Evolutionary conservation across 2,113 vertebrate species (phyloP).

Genomic region (Ascaphus truei): DNA sequence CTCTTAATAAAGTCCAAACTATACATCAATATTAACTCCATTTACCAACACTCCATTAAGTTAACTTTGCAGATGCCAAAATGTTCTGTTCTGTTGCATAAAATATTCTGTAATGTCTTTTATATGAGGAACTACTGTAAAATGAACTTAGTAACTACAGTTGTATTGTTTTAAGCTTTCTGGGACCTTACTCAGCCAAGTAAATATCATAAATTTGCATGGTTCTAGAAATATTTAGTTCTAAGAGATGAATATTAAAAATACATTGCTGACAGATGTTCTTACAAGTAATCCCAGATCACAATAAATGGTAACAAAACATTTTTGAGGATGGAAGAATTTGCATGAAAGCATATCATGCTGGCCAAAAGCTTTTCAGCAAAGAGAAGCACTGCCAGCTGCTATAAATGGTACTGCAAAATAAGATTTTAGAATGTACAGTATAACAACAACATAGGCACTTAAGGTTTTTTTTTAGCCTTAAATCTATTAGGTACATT

Average conservation of each 20-base stretch:
- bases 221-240: slow-evolving; percentile 22
- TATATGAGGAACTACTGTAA: slow-evolving; percentile 1
- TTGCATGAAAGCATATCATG: neutral
- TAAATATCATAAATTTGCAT: slow-evolving; percentile 1
- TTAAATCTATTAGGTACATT: neutral
- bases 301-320: slow-evolving; percentile 15
- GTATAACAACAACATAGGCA: neutral
- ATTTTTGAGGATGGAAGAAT: neutral
- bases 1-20: too few species aligned
- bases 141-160: neutral
- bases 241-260: slow-evolving; percentile 25
- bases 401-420: slow-evolving; percentile 7
- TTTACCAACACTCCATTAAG: too few species aligned
- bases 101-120: slow-evolving; percentile 10
- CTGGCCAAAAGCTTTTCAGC: slow-evolving; percentile 31
- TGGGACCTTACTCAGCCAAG: neutral
- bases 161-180: slow-evolving; percentile 1
- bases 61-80: too few species aligned
- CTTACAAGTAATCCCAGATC: slow-evolving; percentile 21
- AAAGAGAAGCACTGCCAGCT: neutral
- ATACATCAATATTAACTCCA: too few species aligned
- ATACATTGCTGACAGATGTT: slow-evolving; percentile 16
- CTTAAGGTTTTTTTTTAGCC: neutral
- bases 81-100: neutral
- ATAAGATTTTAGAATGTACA: neutral